phyloP scores from a whole-genome alignment of 2,113 vertebrate genomes.

The Brachypteracias leptosomus region DNA sequence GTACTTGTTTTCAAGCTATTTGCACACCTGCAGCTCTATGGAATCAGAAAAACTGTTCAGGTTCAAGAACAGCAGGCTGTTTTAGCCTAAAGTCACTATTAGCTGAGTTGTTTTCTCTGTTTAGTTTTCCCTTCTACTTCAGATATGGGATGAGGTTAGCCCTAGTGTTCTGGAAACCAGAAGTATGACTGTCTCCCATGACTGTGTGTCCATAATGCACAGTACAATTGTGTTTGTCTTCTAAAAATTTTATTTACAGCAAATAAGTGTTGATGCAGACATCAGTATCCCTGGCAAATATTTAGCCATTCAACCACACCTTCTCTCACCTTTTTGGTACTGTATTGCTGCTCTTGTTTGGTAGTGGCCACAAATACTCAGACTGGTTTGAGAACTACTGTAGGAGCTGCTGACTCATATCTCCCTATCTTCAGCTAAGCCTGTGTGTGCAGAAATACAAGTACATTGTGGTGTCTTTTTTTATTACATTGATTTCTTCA shows the following conservation, averaged over 20 bases:
- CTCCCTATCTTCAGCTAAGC: background rate
- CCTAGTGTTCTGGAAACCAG: background rate
- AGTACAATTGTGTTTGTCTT: background rate
- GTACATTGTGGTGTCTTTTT: background rate
- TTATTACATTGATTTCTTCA: background rate
- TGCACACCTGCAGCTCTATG: background rate
- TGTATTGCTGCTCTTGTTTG: background rate
- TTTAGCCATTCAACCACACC: background rate
- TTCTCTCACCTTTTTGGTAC: background rate
- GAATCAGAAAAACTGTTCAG: background rate
- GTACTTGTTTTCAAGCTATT: background rate
- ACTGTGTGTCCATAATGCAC: background rate
- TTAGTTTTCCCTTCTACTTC: background rate
- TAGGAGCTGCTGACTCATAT: background rate
- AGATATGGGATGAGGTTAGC: background rate
- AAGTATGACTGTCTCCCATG: background rate
- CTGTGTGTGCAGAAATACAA: background rate
- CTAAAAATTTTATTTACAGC: background rate
- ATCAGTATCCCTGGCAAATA: background rate
- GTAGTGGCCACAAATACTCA: background rate
- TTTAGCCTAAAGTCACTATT: background rate
- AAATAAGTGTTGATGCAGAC: background rate
- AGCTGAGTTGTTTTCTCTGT: background rate
- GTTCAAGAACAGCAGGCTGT: background rate
- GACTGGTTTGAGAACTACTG: background rate